Base-by-base conservation (phyloP, 1,140 invertebrate species). In the Octopus bimaculoides region DNA sequence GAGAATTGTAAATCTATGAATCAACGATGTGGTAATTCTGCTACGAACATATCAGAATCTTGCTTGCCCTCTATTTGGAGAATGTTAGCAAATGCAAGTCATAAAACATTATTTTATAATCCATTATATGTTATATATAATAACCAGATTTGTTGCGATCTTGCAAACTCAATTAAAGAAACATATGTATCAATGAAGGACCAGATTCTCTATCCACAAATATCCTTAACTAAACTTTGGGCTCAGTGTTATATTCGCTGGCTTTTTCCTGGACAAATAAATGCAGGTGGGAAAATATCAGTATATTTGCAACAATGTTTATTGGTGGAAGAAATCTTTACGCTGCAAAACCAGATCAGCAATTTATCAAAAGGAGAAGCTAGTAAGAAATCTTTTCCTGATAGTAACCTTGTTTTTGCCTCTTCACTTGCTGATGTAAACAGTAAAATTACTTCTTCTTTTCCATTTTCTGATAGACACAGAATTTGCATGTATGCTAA, bases 181-280 rank as follows among this genome's bases (percentile, higher is more conserved):
- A 41, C 81, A 80, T 20, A 78, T 69, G 9, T 77, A 82, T 41
- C 10, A 75, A 41, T 55, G 54, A 66, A 80, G n/a, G 77, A 81
- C 5, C 55, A 56, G 52, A 84, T 86, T 52, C 81, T 87, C 26
- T 71, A 84, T 52, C 83, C 86, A 61, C 81, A 85, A 6, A 81
- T 81, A 8, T 80, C 86, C 8, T 81, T 86, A n/a, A 56, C 84
- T 80, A 93, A 95, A 77, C 87, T 97, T n/a, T 98, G 96, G 96
- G 91, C 92, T 75, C 95, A 96, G 86, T 97, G 95, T 90, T 98
- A 96, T 90, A 94, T 95, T 83, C 93, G 96, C 4, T 97, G 95
- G 95, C 92, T 96, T 86, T 93, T 94, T 6, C 92, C 95, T 12
- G 91, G 96, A 0, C 95, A 97, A 88, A 95, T 96, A 75, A 92